Conservation (phyloP, 2,113 vertebrate species). For the Heterocephalus glaber region DNA sequence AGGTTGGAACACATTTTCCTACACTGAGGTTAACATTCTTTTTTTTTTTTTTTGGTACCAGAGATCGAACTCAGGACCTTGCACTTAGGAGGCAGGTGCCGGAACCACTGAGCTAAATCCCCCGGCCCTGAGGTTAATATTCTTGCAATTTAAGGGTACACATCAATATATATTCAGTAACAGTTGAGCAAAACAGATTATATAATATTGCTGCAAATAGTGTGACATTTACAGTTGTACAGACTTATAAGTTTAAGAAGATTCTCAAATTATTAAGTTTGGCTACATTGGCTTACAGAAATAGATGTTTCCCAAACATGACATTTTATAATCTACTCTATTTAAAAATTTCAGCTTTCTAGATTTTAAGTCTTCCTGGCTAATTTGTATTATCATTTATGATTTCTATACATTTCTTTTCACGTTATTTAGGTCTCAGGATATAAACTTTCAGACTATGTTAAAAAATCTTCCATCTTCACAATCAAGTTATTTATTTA, state of each 20-base stretch:
- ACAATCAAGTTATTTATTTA: neutral
- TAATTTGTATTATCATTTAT: constrained; percentile 1
- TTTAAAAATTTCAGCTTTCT: neutral
- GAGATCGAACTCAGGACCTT: too few relatives aligned
- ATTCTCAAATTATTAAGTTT: constrained; percentile 5
- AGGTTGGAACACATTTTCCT: neutral
- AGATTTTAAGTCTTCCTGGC: neutral
- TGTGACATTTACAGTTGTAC: neutral
- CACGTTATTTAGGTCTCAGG: neutral
- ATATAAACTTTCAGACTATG: neutral
- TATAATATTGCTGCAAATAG: neutral
- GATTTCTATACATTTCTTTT: neutral
- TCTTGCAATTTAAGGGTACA: neutral
- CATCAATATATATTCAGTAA: neutral
- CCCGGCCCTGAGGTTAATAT: too few relatives aligned
- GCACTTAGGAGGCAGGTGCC: too few relatives aligned
- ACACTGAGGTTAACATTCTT: neutral
- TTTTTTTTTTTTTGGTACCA: too few relatives aligned
- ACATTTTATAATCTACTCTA: neutral
- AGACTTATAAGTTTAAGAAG: neutral
- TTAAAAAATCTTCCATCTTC: neutral
- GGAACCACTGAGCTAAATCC: too few relatives aligned
- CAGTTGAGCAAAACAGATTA: neutral
- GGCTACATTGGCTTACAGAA: neutral
- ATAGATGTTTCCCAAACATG: neutral